phyloP scores from a whole-genome alignment of 1,140 invertebrate genomes.

The Delia radicum region DNA sequence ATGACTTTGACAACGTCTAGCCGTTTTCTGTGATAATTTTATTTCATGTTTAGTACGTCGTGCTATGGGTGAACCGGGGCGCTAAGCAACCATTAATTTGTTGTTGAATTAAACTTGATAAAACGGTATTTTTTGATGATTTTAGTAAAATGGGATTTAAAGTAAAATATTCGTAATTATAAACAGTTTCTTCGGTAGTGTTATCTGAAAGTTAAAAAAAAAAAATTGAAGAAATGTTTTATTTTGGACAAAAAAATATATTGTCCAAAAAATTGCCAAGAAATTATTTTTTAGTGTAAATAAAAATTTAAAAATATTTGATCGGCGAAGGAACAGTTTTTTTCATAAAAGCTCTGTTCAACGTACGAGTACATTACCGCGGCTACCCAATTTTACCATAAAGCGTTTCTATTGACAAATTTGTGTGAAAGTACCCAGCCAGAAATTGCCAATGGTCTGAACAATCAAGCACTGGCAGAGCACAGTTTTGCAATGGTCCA shows the following conservation, averaged over 20 bases:
- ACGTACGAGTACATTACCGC: no score
- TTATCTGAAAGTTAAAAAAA: not conserved
- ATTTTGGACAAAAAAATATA: no score
- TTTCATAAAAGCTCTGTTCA: not conserved
- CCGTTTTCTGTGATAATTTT: constrained; percentile 85
- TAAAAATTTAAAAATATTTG: no score
- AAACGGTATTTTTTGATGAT: constrained; percentile 52
- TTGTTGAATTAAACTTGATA: constrained; percentile 51
- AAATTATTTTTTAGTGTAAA: no score
- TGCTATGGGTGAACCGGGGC: constrained; percentile 87
- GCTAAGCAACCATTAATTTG: constrained; percentile 58
- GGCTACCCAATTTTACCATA: no score
- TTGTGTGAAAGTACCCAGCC: no score
- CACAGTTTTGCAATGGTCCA: no score
- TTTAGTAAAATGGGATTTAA: constrained; percentile 58
- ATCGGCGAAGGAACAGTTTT: no score
- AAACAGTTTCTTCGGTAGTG: constrained; percentile 42
- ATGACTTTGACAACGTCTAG: constrained; percentile 70
- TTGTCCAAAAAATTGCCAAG: no score
- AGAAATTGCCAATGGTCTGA: no score
- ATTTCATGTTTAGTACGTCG: constrained; percentile 93
- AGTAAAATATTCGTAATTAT: constrained; percentile 60
- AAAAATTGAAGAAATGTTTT: not conserved
- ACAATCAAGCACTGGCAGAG: no score
- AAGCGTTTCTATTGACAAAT: no score